Conservation (phyloP, 2,113 vertebrate species). For the Anarhynchus alexandrinus region DNA sequence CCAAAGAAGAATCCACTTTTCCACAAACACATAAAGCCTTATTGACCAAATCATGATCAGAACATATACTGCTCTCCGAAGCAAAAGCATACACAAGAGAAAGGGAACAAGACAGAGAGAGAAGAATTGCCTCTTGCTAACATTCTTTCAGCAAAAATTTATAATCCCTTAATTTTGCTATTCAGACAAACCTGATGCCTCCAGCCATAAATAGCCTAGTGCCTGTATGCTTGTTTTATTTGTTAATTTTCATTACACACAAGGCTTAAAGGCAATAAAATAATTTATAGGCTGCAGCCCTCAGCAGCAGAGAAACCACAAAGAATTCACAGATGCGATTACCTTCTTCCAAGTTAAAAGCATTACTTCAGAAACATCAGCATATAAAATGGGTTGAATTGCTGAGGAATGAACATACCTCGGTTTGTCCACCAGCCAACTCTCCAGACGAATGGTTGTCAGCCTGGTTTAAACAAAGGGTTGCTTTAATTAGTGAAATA, state of each 20-base stretch:
- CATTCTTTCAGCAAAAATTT: background rate
- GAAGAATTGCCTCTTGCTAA: background rate
- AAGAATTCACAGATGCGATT: conserved; percentile 14
- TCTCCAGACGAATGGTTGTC: conserved; percentile 4
- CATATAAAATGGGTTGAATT: background rate
- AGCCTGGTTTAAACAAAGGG: conserved; percentile 46
- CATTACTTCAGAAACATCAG: conserved; percentile 19
- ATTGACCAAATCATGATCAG: background rate
- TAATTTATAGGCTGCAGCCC: background rate
- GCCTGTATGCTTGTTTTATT: background rate
- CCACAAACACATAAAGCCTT: background rate
- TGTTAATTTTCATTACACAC: background rate
- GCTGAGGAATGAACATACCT: conserved; percentile 36
- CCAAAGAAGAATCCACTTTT: background rate
- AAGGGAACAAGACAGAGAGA: background rate
- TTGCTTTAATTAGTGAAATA: conserved; percentile 59
- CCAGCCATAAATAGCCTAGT: background rate
- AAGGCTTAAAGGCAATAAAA: background rate
- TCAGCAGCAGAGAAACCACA: conserved; percentile 12
- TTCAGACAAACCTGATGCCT: background rate
- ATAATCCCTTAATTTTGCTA: background rate
- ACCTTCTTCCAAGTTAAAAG: conserved; percentile 28
- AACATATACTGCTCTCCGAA: background rate
- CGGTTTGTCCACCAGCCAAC: conserved; percentile 2
- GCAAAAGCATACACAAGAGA: background rate